Evolutionary conservation across 2,797 vertebrate genomes (phyloP), one percentile per base, ranked within the genome.

Genomic region (Trachurus trachurus): DNA sequence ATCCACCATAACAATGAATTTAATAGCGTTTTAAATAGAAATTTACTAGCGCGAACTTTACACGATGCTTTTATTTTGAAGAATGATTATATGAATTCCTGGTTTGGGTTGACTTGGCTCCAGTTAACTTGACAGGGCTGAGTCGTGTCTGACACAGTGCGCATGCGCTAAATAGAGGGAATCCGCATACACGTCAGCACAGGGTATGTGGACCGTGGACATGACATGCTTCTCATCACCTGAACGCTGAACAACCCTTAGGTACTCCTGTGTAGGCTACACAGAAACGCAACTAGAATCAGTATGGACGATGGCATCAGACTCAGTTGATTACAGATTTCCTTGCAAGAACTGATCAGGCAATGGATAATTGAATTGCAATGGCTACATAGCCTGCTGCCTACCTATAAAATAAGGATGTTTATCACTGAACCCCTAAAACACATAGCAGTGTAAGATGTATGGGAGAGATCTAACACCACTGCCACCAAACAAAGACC

Each of bases 141-240:
- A 53, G 42, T 6, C 8, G 13, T 6, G 16, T 40, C 10, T 60
- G 59, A 3, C 6, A n/a, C 0, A 59, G n/a, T 85, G 42, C 95
- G 95, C 95, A 94, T 92, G 94, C 91, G 94, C 57, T 17, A 45
- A 63, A n/a, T 1, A 42, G 22, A 78, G 87, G 85, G 65, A 70
- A 3, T 60, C 87, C 72, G 45, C 45, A 88, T 91, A 94, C 93
- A 96, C 94, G 95, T 96, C 94, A 96, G 93, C 94, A 90, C 52
- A 83, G 61, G 54, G 57, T 58, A 77, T 49, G 78, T 70, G 69
- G 61, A 76, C n/a, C n/a, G n/a, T n/a, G n/a, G n/a, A n/a, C 19
- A 11, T 66, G 53, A 2, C 13, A 39, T 7, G 37, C 1, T 71
- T 61, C 75, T 78, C 47, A 37, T 21, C 50, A 26, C 37, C 70